A percentile compares a stretch with the other conserved stretches of the same genome.
These are phyloP conservation scores for Turritopsis rubra DNA, from an alignment of 30 jellyfish, hydroid and myxozoan species.

Conservation along the genomic window DNA sequence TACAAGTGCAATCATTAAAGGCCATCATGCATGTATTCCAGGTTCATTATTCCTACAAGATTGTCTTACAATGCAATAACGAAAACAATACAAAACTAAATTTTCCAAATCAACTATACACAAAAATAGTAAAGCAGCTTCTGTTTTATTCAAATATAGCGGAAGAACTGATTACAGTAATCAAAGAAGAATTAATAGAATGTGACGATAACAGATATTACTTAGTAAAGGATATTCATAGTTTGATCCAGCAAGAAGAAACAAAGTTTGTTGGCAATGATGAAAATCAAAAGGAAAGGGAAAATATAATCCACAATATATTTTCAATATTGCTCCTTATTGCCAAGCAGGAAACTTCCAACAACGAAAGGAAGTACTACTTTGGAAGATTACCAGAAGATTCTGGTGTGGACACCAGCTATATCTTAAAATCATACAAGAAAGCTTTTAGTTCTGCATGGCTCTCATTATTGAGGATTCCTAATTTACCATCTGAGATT, in stretches of 20 bases:
- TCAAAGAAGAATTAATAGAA: neutral
- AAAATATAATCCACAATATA: neutral
- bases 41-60: neutral
- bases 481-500: slow-evolving; percentile 31
- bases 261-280: neutral
- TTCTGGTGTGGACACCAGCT: neutral
- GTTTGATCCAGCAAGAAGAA: neutral
- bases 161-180: neutral
- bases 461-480: slow-evolving; percentile 51
- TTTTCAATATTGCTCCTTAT: neutral
- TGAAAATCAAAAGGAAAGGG: neutral
- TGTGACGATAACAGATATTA: slow-evolving; percentile 22
- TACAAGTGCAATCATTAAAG: slow-evolving; percentile 3
- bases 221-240: slow-evolving; percentile 4
- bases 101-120: slow-evolving; percentile 12
- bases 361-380: neutral
- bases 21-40: neutral
- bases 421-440: slow-evolving; percentile 1
- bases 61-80: neutral
- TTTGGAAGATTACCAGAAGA: neutral
- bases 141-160: neutral
- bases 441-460: slow-evolving; percentile 41
- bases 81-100: neutral
- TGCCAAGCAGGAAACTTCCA: neutral
- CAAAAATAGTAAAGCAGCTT: neutral